Conservation (phyloP, 2,113 vertebrate species). For the Bos javanicus region DNA sequence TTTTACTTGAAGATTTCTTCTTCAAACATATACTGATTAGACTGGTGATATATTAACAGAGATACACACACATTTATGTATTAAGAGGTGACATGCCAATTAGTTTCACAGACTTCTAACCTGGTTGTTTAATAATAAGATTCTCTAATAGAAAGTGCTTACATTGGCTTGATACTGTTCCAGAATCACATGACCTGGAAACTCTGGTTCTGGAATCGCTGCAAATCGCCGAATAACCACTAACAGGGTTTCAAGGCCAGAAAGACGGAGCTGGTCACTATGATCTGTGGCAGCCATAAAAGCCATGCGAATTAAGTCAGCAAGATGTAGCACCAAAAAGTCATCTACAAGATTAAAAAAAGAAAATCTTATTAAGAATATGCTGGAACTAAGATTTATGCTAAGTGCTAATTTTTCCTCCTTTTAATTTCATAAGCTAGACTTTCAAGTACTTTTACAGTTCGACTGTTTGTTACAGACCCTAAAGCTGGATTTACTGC, state of each 20-base stretch:
- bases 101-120: not conserved
- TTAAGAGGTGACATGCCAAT: not conserved
- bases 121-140: not conserved
- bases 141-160: constrained; percentile 67
- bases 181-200: constrained; percentile 94
- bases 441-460: not conserved
- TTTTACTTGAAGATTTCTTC: constrained; percentile 40
- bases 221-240: constrained; percentile 91
- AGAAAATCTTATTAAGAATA: constrained; percentile 7
- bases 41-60: not conserved
- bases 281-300: constrained; percentile 98
- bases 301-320: constrained; percentile 95
- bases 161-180: constrained; percentile 98
- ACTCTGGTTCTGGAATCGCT: constrained; percentile 91
- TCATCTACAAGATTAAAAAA: constrained; percentile 80
- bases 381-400: not conserved
- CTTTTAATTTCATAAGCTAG: not conserved
- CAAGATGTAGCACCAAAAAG: constrained; percentile 93
- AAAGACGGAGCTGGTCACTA: constrained; percentile 90
- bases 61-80: not conserved
- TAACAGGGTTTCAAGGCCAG: constrained; percentile 89
- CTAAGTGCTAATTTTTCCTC: not conserved
- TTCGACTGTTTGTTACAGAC: not conserved
- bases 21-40: not conserved
- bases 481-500: not conserved